Evolutionary conservation across 2,888 invertebrate genomes (phyloP), one percentile per base, ranked within the genome.

Genomic region (Drosophila falleni): DNA sequence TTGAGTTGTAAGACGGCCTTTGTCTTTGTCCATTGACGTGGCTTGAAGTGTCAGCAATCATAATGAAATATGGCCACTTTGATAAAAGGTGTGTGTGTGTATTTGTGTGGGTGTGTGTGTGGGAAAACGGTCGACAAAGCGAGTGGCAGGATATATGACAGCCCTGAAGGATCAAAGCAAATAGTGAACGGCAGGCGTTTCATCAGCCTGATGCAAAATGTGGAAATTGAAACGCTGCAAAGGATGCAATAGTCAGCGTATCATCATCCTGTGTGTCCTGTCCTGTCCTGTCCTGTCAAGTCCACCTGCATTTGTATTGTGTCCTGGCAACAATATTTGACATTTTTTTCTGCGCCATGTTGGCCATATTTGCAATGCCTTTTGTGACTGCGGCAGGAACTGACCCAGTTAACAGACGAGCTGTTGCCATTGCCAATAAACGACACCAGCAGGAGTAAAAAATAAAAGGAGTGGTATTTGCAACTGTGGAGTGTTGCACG

Each of bases 1-100:
- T 84, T 85, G 86, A 82, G 88, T 78, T 80, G 73, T 71, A 74
- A 82, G 83, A 71, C 71, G 53, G 67, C 64, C 62, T 71, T 65
- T 68, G 70, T 65, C 51, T 37, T 54, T 50, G 54, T 33, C 51
- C 84, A 71, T 74, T 84, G 78, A 84, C 71, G 70, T 74, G 81
- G 72, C 81, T 84, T 81, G 79, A 67, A 70, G 74, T 84, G 88
- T 67, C 74, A 64, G 86, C 82, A 71, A 85, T 84, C 86, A 85
- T 70, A 84, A 82, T 87, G 84, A 85, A 85, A 84, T 82, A 83
- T 83, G 79, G 55, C 9, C 42, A 50, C 16, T 55, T 49, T 46
- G 60, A 70, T 70, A 19, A 65, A 51, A 73, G 31, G 37, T 66
- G 60, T 39, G 37, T 15, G 37, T 4, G 23, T 23, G 46, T 23